These are phyloP conservation scores for Zonotrichia albicollis DNA, from an alignment of 2,797 vertebrate genomes.

Conservation along the genomic window DNA sequence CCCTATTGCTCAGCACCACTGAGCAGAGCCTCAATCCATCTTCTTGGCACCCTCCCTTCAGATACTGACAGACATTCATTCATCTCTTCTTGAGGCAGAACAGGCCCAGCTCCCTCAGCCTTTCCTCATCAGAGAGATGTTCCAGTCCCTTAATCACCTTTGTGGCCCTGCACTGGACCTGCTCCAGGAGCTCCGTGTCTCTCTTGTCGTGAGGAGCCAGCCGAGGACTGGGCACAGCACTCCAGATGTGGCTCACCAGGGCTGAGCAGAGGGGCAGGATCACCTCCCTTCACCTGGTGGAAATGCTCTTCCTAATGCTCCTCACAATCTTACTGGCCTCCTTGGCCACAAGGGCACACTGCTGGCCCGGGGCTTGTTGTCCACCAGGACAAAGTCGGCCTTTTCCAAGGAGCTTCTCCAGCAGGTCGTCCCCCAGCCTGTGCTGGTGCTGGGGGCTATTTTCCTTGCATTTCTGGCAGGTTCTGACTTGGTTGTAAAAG, in stretches of 20 bases:
- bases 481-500: background rate
- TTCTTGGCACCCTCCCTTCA: rapidly evolving
- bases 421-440: rapidly evolving
- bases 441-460: background rate
- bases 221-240: background rate
- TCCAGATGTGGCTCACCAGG: background rate
- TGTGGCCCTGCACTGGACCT: rapidly evolving
- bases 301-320: background rate
- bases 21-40: background rate
- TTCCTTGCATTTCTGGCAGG: background rate
- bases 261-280: background rate
- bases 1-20: background rate
- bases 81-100: rapidly evolving
- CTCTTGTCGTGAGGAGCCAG: background rate
- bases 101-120: rapidly evolving
- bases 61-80: background rate
- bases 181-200: rapidly evolving
- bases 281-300: rapidly evolving
- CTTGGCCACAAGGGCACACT: background rate
- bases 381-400: background rate
- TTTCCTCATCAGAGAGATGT: no score
- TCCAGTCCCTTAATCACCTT: background rate
- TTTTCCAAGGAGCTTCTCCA: background rate
- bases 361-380: background rate
- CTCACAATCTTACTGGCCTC: background rate